phyloP scores from a whole-genome alignment of 2,113 vertebrate species.

The Sebastes fasciatus region DNA sequence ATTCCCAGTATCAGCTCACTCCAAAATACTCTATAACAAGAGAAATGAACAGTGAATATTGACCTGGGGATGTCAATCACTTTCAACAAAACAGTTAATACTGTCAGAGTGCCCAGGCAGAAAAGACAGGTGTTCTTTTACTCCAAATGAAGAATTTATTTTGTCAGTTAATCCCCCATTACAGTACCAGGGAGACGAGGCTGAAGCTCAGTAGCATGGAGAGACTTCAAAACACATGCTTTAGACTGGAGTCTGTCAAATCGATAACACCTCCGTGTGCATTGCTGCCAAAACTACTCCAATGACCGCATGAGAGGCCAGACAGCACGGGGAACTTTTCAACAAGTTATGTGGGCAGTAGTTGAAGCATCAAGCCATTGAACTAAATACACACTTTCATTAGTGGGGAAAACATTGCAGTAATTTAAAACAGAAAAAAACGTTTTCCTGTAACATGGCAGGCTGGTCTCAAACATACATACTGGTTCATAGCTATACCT shows the following conservation, averaged over 20 bases:
- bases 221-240: slow-evolving; percentile 57
- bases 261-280: slow-evolving; percentile 70
- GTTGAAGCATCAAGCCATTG: background rate
- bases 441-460: background rate
- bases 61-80: background rate
- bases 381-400: background rate
- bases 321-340: slow-evolving; percentile 30
- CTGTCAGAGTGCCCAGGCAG: background rate
- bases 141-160: slow-evolving; percentile 34
- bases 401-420: background rate
- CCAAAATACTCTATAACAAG: background rate
- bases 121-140: slow-evolving; percentile 19
- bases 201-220: slow-evolving; percentile 48
- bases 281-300: slow-evolving; percentile 60
- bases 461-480: no score
- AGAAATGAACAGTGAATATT: background rate
- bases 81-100: background rate
- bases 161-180: slow-evolving; percentile 48
- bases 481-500: no score
- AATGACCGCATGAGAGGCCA: slow-evolving; percentile 13
- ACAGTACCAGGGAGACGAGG: slow-evolving; percentile 40
- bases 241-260: slow-evolving; percentile 59
- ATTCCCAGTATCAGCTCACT: background rate
- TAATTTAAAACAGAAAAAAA: background rate
- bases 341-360: slow-evolving; percentile 13